Evolutionary conservation across 2,113 vertebrate genomes (phyloP), one percentile per base, ranked within the genome.

Genomic region (Rhinoptilus africanus): DNA sequence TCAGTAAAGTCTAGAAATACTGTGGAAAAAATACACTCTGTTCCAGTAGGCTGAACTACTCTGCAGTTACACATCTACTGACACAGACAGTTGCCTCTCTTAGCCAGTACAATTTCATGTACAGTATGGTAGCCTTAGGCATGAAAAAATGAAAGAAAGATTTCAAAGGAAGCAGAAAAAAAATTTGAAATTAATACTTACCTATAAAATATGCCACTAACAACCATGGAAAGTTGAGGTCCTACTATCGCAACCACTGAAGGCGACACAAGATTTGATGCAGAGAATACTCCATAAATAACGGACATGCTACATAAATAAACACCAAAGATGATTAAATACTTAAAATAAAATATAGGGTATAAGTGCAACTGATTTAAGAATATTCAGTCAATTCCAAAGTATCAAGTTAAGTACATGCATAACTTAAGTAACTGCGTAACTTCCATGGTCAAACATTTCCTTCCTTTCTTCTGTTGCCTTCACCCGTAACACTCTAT

Each of bases 241-340:
- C 99, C 99, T 30, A 99, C 97, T 68, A 99, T 54, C 1, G 99
- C 98, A 54, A 99, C 99, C 96, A 99, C 98, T 3, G 99, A 99
- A 0, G 99, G 99, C 0, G 99, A 99, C 16, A 99, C 97, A 68
- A 99, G 97, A 95, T 99, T 99, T 43, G 99, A 99, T 10, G 99
- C 99, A 6, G 99, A 99, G 95, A 99, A 99, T 19, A 99, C 99
- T 9, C 99, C 98, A 41, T 99, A 99, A 97, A 99, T 99, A 97
- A 99, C 98, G 20, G 99, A 98, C 99, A 99, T 99, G 97, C 99
- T 99, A 86, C 26, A 91, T 26, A 90, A 75, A 81, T 6, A 56
- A 95, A 92, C 45, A 75, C 37, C 8, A 93, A 69, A 92, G 30
- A 74, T 1, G 0, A 57, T 48, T 67, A 82, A 73, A 28, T 14